A percentile compares a stretch with the other conserved stretches of the same genome.
These are phyloP conservation scores for Zaprionus taronus DNA, from an alignment of 1,140 invertebrate species.

Conservation along the genomic window DNA sequence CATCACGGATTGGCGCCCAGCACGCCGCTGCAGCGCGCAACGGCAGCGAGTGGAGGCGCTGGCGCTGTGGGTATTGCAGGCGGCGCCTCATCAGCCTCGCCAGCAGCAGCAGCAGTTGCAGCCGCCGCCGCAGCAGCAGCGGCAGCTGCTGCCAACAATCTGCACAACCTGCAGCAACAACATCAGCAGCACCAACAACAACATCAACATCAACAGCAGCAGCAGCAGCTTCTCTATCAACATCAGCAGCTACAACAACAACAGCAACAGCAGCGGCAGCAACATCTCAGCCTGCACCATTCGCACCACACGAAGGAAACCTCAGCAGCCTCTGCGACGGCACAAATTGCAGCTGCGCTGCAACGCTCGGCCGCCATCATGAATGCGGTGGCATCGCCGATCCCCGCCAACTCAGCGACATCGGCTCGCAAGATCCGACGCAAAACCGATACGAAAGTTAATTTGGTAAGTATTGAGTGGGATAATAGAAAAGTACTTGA, in stretches of 20 bases:
- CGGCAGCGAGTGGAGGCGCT: constrained; percentile 67
- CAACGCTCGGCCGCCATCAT: constrained; percentile 79
- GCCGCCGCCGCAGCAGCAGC: constrained; percentile 26
- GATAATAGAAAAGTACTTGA: neutral
- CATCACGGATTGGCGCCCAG: constrained; percentile 70
- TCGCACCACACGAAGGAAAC: constrained; percentile 60
- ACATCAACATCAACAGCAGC: constrained; percentile 46
- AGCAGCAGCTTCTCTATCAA: constrained; percentile 38
- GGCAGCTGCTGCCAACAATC: constrained; percentile 39
- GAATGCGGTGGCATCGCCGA: constrained; percentile 84
- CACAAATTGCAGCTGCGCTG: constrained; percentile 65
- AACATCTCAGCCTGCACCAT: constrained; percentile 59
- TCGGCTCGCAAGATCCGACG: constrained; percentile 79
- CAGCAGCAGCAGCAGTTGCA: constrained; percentile 42
- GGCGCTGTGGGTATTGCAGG: constrained; percentile 59
- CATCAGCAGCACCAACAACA: constrained; percentile 44
- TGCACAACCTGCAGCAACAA: constrained; percentile 47
- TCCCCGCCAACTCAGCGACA: constrained; percentile 79
- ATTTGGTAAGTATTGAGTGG: constrained; percentile 64
- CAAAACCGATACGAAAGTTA: constrained; percentile 83
- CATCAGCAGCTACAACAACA: constrained; percentile 50
- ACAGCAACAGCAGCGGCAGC: constrained; percentile 42
- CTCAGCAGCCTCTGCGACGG: constrained; percentile 52
- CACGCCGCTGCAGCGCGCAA: constrained; percentile 69
- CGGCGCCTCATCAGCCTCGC: constrained; percentile 53